Evolutionary conservation across 2,888 invertebrate genomes (phyloP), one percentile per base, ranked within the genome.

Genomic region (Conistra vaccinii): DNA sequence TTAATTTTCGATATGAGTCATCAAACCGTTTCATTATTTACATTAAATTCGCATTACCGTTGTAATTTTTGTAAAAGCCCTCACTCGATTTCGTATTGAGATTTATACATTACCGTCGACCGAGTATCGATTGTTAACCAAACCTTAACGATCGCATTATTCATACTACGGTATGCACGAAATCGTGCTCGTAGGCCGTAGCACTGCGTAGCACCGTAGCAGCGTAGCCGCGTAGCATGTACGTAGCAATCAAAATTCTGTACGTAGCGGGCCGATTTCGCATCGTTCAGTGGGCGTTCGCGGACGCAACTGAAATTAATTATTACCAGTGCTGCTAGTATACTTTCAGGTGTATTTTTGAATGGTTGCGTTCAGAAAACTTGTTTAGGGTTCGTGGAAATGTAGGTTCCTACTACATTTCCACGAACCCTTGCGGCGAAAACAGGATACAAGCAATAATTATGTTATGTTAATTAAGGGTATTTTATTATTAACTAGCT

Each of bases 171-270:
- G 75, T 78, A 85, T 89, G 77, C 85, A 87, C 84, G 77, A 84
- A 87, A 89, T 85, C 85, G 39, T 39, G 76, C 85, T 85, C 86
- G 87, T 87, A 87, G 85, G 78, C 80, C 85, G 86, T 88, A 85
- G 88, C 81, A 57, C 65, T 14, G 67, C 20, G 66, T 80, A 76
- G 75, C 80, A 62, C 9, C 80, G 83, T 81, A 81, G 78, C 76
- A 61, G 57, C 84, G 87, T 87, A 84, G 85, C 76, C 48, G 55
- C 89, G 85, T 85, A 86, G 88, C 89, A 84, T 80, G 81, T 76
- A 73, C 80, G 87, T 80, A 82, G 82, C 84, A 87, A 89, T 93
- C 93, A 92, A 91, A 92, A 93, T 93, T 92, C 92, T 90, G 91
- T 78, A 83, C 89, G 88, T 89, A 89, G 89, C 89, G 69, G 84